Percentiles rank a stretch among this genome's conserved stretches.
Conservation (phyloP, 2,113 vertebrate genomes). For the Centropus unirufus region DNA sequence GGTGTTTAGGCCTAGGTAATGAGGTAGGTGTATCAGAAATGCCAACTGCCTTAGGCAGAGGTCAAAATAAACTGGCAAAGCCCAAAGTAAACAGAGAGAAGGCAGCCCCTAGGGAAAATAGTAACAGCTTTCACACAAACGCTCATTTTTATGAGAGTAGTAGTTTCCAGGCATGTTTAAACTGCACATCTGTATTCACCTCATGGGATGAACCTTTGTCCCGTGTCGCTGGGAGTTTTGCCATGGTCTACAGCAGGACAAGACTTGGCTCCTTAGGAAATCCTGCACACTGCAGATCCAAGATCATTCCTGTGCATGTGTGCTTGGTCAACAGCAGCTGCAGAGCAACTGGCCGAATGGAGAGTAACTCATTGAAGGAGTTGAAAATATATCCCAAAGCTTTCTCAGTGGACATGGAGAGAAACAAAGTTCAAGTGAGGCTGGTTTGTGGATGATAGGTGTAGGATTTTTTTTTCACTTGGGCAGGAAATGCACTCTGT, state of each 20-base stretch:
- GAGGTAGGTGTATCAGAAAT: neutral
- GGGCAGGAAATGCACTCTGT: neutral
- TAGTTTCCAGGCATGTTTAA: slow-evolving; percentile 20
- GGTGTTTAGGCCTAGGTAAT: neutral
- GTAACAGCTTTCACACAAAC: neutral
- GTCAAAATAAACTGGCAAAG: neutral
- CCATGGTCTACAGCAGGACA: neutral
- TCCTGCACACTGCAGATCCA: neutral
- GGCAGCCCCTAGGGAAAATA: neutral
- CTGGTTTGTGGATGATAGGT: neutral
- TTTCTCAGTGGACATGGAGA: neutral
- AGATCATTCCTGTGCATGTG: neutral
- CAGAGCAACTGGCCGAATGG: neutral
- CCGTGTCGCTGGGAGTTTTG: neutral
- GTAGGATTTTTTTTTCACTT: neutral
- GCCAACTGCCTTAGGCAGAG: neutral
- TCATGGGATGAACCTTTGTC: slow-evolving; percentile 5
- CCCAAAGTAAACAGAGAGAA: neutral
- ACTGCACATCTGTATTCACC: neutral
- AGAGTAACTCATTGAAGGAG: neutral
- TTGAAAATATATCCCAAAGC: neutral
- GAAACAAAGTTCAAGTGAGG: neutral
- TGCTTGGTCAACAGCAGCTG: slow-evolving; percentile 5
- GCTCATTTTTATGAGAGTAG: neutral
- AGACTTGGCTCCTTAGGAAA: slow-evolving; percentile 12